Base-by-base conservation (phyloP, 2,888 invertebrate species). In the Mythimna impura region DNA sequence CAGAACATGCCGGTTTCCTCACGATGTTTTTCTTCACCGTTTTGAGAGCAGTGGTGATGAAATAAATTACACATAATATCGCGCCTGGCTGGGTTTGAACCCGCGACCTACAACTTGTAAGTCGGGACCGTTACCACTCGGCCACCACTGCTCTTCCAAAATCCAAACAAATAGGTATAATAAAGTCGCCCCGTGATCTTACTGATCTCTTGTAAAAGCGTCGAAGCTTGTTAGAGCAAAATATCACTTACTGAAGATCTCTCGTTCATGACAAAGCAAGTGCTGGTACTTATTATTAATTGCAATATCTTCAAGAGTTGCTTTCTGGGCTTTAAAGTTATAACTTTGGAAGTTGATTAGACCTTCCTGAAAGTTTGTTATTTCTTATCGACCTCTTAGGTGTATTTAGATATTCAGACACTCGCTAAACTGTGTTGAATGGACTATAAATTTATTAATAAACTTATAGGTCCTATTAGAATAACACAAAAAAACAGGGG, bases 211-310 rank as follows among this genome's bases (percentile, higher is more conserved):
- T 52, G 14, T 10, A 30, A 60, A 43, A 20, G 14, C 22, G 8
- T 43, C 2, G 20, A 71, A 71, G 1, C 30, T 52, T 25, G 5
- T 34, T 71, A 22, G 17, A 3, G 9, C 0, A 30, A 70, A 71
- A 60, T 22, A 22, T 34, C 22, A 43, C 43, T 66, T n/a, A 43
- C 14, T 7, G 22, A 50, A 52, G 20, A 54, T 34, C 5, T 34
- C 22, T 20, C 14, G 14, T 61, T 52, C 22, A 36, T 43, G 14
- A 34, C 22, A 71, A 61, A 71, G 71, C 34, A 61, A 61, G 22
- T 52, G 3, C 22, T 14, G 17, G 60, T 60, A 43, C 40, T 34
- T 22, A 72, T 8, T 12, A 52, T 47, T n/a, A n/a, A n/a, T 47
- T 47, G 17, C 17, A 55, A 47, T 47, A 55, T 63, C 20, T 20